Evolutionary conservation across 35 echinoderm and acorn worm genomes (phyloP).

Genomic region (Lytechinus pictus): DNA sequence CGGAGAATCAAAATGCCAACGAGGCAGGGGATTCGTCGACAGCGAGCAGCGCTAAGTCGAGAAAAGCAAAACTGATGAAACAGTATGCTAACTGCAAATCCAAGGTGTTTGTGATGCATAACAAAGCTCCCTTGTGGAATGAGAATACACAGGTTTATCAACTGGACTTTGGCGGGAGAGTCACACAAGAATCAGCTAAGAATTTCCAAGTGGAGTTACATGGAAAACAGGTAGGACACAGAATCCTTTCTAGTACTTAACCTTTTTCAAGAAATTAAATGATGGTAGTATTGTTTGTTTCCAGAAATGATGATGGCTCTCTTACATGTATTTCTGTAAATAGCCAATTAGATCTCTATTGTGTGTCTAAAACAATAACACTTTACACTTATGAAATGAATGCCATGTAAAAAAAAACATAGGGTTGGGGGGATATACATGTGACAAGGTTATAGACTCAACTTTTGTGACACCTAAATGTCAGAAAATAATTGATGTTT

Average conservation of each 20-base stretch:
- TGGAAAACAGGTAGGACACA: conserved; percentile 87
- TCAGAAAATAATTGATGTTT: too few relatives aligned
- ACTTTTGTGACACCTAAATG: too few relatives aligned
- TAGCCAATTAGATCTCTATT: too few relatives aligned
- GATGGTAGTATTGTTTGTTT: too few relatives aligned
- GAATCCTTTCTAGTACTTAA: not conserved
- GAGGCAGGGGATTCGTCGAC: conserved; percentile 64
- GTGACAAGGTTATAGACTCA: too few relatives aligned
- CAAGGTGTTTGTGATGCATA: conserved; percentile 91
- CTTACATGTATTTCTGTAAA: too few relatives aligned
- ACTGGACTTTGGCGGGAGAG: conserved; percentile 97
- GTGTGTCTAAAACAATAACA: too few relatives aligned
- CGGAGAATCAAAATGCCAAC: conserved; percentile 63
- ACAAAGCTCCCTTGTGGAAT: conserved; percentile 99
- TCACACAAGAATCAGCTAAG: conserved; percentile 98
- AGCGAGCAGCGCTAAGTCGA: conserved; percentile 71
- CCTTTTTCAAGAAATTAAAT: not conserved
- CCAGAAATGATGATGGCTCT: too few relatives aligned
- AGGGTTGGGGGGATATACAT: too few relatives aligned
- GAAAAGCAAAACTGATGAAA: conserved; percentile 89
- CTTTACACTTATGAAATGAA: too few relatives aligned
- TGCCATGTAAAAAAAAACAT: too few relatives aligned
- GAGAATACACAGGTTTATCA: conserved; percentile 96
- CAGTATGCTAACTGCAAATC: conserved; percentile 87
- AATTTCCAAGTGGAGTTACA: conserved; percentile 98